Conservation (phyloP, 2,113 vertebrate genomes). For the Choloepus hoffmanni region DNA sequence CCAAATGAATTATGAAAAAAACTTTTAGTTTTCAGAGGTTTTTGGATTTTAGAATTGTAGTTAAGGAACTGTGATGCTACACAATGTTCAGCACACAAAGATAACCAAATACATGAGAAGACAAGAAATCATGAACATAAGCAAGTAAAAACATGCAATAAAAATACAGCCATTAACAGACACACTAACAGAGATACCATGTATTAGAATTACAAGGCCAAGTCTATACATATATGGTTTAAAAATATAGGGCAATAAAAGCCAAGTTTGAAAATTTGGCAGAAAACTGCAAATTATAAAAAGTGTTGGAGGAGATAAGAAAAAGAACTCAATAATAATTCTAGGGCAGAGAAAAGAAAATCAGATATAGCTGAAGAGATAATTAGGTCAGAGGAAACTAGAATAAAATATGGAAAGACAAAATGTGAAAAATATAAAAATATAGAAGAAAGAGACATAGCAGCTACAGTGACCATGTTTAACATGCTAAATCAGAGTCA, state of each 20-base stretch:
- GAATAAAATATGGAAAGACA: background rate
- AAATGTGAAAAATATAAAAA: background rate
- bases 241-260: conserved; percentile 24
- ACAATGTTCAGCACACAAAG: conserved; percentile 4
- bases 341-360: background rate
- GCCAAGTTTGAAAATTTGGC: background rate
- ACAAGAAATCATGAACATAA: conserved; percentile 9
- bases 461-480: background rate
- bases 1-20: conserved; percentile 20
- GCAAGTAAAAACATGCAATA: conserved; percentile 41
- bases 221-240: background rate
- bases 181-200: background rate
- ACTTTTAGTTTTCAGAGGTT: background rate
- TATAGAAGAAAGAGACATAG: background rate
- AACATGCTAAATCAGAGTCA: background rate
- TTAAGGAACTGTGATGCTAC: background rate
- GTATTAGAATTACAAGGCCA: background rate
- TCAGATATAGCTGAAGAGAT: background rate
- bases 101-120: background rate
- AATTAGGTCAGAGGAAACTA: background rate
- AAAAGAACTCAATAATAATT: background rate
- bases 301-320: background rate
- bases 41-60: background rate
- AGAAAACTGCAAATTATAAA: background rate
- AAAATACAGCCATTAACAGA: background rate